Conservation (phyloP, 2,888 invertebrate species). For the Leucania comma region DNA sequence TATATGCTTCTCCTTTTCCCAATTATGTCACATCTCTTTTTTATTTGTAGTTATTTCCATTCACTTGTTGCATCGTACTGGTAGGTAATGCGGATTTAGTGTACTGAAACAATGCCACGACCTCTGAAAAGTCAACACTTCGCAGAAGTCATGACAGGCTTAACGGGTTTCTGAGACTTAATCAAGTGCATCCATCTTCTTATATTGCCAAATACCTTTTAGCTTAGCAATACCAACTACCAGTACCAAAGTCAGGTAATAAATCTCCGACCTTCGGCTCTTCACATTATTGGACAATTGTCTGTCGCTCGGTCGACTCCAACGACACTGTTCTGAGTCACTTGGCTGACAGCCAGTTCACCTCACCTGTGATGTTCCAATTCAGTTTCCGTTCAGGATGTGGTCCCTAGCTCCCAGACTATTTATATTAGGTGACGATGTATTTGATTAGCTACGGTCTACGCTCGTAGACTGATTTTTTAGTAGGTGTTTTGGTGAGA, state of each 20-base stretch:
- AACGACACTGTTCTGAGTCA: conserved; percentile 72
- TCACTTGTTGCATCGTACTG: not conserved
- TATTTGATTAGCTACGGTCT: conserved; percentile 75
- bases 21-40: not conserved
- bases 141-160: conserved; percentile 44
- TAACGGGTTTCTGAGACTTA: conserved; percentile 19
- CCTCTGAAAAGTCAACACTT: conserved; percentile 27
- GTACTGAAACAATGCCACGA: conserved; percentile 14
- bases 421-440: conserved; percentile 79
- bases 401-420: conserved; percentile 73
- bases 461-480: conserved; percentile 63
- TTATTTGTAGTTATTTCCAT: conserved; percentile 7
- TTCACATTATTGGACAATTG: conserved; percentile 67
- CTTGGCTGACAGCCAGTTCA: conserved; percentile 80
- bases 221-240: conserved; percentile 56
- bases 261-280: conserved; percentile 65
- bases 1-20: not conserved
- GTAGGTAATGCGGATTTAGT: conserved; percentile 1
- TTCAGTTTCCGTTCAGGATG: conserved; percentile 85
- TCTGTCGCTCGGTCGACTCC: conserved; percentile 64
- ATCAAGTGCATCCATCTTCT: conserved; percentile 45
- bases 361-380: conserved; percentile 83
- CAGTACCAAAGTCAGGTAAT: conserved; percentile 61
- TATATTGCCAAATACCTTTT: conserved; percentile 55
- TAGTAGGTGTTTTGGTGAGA: conserved; percentile 36